These are phyloP conservation scores for Nezara viridula DNA, from an alignment of 2,888 invertebrate species.

Conservation along the genomic window DNA sequence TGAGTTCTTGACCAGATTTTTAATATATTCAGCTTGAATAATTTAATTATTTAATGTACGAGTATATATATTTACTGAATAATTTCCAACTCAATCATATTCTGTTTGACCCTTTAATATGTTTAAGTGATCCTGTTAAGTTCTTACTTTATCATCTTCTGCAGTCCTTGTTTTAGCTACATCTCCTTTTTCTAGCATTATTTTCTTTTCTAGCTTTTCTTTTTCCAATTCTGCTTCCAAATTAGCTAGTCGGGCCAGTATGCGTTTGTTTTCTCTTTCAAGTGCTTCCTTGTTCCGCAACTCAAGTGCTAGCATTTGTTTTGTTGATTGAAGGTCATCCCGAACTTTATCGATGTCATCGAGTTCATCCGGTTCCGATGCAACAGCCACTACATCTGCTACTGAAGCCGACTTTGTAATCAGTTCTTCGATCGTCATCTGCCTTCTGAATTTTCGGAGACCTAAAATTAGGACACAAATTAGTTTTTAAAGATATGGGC, in stretches of 20 bases:
- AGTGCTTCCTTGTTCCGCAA: constrained; percentile 87
- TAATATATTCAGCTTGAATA: neutral
- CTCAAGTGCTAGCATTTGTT: constrained; percentile 90
- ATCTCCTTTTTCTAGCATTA: constrained; percentile 63
- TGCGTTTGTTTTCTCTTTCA: constrained; percentile 87
- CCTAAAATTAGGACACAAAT: constrained; percentile 66
- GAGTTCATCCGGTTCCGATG: constrained; percentile 81
- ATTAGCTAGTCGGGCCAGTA: constrained; percentile 83
- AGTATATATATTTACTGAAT: neutral
- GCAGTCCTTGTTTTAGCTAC: constrained; percentile 64
- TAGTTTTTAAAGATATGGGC: neutral
- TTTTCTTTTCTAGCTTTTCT: constrained; percentile 69
- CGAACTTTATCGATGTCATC: constrained; percentile 89
- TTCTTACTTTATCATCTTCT: constrained; percentile 66
- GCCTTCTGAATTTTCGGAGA: constrained; percentile 87
- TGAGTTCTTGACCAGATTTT: neutral
- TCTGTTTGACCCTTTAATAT: neutral
- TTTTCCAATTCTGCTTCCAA: constrained; percentile 86
- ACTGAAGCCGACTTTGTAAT: constrained; percentile 86
- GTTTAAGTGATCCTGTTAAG: neutral
- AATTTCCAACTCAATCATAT: neutral
- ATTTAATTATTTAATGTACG: neutral
- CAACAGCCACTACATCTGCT: constrained; percentile 72
- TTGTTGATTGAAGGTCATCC: constrained; percentile 92
- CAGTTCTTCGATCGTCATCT: constrained; percentile 92